Base-by-base conservation (phyloP, 2,113 vertebrate species). In the Bufo gargarizans region DNA sequence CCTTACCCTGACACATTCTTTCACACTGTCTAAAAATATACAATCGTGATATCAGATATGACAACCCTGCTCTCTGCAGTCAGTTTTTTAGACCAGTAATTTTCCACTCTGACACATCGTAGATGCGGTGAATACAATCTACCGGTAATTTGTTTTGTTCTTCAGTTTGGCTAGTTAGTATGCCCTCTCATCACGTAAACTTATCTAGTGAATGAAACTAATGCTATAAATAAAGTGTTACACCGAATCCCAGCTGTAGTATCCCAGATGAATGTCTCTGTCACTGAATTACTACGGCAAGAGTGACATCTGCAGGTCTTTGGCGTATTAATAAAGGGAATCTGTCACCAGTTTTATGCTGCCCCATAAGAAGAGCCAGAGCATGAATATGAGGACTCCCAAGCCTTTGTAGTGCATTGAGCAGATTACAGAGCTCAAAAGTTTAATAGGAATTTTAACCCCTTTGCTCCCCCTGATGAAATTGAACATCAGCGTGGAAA, bases 31-130 rank as follows among this genome's bases (percentile, higher is more conserved):
- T 82, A 82, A 82, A 82, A 65, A 82, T 82, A 82, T 65, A 63
- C 80, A 82, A 65, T 82, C 80, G n/a, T 82, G 80, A 59, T 65
- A 82, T 82, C 6, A 65, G 80, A 82, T 82, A 82, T 65, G 58
- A 61, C 80, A 82, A 12, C 45, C 45, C 79, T 65, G 58, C 58
- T 45, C 65, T 65, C 77, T 14, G 16, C 50, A 82, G 45, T 65
- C 79, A 19, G 45, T 65, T 63, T 80, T 45, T 65, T 63, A 65
- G 17, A n/a, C 58, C 4, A 19, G 77, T 80, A 80, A 58, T 59
- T 80, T 80, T 80, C 77, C 77, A 80, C 77, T 80, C 19, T 78
- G 76, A 77, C 50, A 22, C 53, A n/a, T 58, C 16, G 50, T 50
- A 33, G 55, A 14, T 79, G 9, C n/a, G 6, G 11, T 53, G 56